Conservation (phyloP, 1,140 invertebrate species). For the Aphidius ervi region DNA sequence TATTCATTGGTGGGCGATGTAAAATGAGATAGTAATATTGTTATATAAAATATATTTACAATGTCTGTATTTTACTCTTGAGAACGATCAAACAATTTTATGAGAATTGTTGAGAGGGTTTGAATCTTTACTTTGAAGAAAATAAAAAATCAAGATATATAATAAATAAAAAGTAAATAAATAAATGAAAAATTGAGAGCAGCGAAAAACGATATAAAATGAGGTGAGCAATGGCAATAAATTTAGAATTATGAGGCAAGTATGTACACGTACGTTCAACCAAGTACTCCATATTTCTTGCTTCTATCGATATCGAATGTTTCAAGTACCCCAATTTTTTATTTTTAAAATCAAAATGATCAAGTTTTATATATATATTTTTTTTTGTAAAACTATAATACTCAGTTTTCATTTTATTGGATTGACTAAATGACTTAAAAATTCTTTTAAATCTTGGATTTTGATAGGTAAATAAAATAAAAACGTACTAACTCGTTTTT, state of each 20-base stretch:
- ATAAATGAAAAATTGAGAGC: constrained; percentile 1
- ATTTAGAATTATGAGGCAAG: constrained; percentile 32
- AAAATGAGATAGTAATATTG: neutral
- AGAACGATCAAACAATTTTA: constrained; percentile 5
- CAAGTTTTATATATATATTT: too few relatives aligned
- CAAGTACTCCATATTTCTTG: constrained; percentile 16
- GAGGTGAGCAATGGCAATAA: constrained; percentile 28
- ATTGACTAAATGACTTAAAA: too few relatives aligned
- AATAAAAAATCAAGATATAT: constrained; percentile 5
- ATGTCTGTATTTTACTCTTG: neutral
- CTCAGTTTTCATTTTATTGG: too few relatives aligned
- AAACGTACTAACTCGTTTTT: too few relatives aligned
- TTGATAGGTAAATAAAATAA: too few relatives aligned
- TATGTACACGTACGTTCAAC: constrained; percentile 20
- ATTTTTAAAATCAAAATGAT: too few relatives aligned
- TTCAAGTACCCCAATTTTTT: too few relatives aligned
- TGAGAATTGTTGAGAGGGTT: neutral
- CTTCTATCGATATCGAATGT: neutral
- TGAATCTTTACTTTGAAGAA: neutral
- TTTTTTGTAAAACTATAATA: too few relatives aligned
- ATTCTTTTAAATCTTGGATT: too few relatives aligned
- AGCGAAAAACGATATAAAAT: constrained; percentile 11
- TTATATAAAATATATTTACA: neutral
- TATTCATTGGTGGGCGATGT: too few relatives aligned
- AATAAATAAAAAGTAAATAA: constrained; percentile 13